Evolutionary conservation across 64 coral and sea anemone species (phyloP), one percentile per base, ranked within the genome.

Genomic region (Stichodactyla mertensii): DNA sequence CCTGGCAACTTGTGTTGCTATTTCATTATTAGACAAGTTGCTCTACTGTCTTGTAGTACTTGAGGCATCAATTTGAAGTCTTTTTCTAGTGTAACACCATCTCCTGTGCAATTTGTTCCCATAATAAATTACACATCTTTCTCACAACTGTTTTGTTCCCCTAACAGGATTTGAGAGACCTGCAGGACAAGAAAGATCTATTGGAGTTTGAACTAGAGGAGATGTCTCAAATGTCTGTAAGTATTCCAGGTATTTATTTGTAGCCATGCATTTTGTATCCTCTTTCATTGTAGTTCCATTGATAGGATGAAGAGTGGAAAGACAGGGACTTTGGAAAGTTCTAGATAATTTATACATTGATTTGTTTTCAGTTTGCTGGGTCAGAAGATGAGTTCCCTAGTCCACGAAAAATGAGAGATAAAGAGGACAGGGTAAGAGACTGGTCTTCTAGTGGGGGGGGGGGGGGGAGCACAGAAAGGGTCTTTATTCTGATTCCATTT

Each of bases 141-240:
- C 14, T 55, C 26, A 31, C 28, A 66, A 45, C 36, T 82, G 54
- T 58, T 10, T 26, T 89, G 82, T 62, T 77, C 88, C 36, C 36
- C 36, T 45, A 55, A 84, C 16, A 99, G 97, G 90, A 99, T 71
- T 71, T 99, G 83, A 92, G 62, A 88, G 97, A 99, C 57, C 82
- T 92, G 13, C 91, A 99, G 74, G 97, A 93, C 79, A 93, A 90
- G 64, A 94, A 91, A 77, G 97, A 99, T 55, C 82, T 99, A 61
- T 26, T 99, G 86, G 97, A 99, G 86, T 99, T 99, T 88, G 93
- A 99, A 91, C 91, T 95, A 51, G 92, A 94, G 71, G 97, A 99
- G 88, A 95, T 96, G 90, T 96, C 94, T 80, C 94, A 96, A 74
- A 52, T 93, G 67, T 96, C 94, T 85, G 94, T 96, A 90, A 92